Evolutionary conservation across 2,888 invertebrate genomes (phyloP).

Genomic region (Drosophila cognata): DNA sequence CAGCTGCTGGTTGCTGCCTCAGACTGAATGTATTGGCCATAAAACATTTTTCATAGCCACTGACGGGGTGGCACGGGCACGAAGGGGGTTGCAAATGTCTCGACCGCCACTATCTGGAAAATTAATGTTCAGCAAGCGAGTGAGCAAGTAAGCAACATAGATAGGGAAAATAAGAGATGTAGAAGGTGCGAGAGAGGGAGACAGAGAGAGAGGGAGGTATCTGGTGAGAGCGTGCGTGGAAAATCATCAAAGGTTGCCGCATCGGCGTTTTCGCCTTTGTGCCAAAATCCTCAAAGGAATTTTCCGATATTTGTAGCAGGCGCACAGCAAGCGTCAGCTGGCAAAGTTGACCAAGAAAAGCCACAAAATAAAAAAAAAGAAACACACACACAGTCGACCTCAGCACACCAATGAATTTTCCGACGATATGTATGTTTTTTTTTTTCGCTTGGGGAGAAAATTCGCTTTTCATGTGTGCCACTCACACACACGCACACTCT

Average conservation of each 20-base stretch:
- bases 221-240: conserved; percentile 59
- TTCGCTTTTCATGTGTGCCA: conserved; percentile 77
- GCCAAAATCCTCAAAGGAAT: conserved; percentile 84
- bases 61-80: conserved; percentile 23
- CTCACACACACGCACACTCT: conserved; percentile 10
- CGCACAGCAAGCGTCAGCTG: conserved; percentile 68
- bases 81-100: conserved; percentile 71
- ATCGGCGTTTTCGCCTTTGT: conserved; percentile 78
- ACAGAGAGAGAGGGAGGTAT: conserved; percentile 4
- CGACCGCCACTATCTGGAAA: conserved; percentile 68
- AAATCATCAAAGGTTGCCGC: conserved; percentile 82
- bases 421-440: conserved; percentile 61
- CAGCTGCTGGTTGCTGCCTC: conserved; percentile 37
- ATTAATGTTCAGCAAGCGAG: conserved; percentile 51
- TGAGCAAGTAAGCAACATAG: conserved; percentile 10
- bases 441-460: conserved; percentile 68
- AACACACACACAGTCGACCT: conserved; percentile 44
- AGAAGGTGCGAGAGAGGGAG: conserved; percentile 5
- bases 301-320: conserved; percentile 84
- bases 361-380: conserved; percentile 47
- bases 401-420: conserved; percentile 72
- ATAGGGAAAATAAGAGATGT: neutral
- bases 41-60: conserved; percentile 69
- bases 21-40: conserved; percentile 52
- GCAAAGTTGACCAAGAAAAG: conserved; percentile 75